A percentile compares a stretch with the other conserved stretches of the same genome.
Conservation (phyloP, 2,888 invertebrate genomes). For the Phorcus lineatus region DNA sequence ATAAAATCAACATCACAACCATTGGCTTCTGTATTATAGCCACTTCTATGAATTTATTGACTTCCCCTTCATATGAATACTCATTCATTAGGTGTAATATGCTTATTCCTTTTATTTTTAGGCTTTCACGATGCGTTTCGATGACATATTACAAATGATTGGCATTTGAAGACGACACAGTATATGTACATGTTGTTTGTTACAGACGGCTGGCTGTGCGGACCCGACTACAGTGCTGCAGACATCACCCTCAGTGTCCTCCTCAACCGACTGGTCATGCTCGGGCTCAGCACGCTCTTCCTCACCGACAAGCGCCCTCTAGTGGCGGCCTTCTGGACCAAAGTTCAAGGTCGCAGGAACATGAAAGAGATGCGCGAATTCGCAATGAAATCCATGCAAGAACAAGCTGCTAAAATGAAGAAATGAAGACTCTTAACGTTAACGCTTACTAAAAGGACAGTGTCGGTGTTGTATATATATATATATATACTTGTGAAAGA, state of each 20-base stretch:
- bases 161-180: too few relatives aligned
- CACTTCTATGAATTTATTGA: too few relatives aligned
- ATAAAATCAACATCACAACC: too few relatives aligned
- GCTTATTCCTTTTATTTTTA: too few relatives aligned
- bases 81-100: too few relatives aligned
- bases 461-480: too few relatives aligned
- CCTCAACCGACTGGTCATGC: constrained; percentile 44
- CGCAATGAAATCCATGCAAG: neutral
- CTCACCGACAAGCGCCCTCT: constrained; percentile 50
- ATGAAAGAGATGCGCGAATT: neutral
- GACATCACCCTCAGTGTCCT: constrained; percentile 55
- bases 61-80: too few relatives aligned
- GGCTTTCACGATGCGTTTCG: too few relatives aligned
- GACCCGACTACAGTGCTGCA: constrained; percentile 56
- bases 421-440: neutral
- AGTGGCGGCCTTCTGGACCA: constrained; percentile 44
- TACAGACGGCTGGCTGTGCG: constrained; percentile 55
- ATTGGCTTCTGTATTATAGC: too few relatives aligned
- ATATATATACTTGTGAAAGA: too few relatives aligned
- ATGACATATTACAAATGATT: too few relatives aligned
- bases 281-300: constrained; percentile 50
- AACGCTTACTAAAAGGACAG: too few relatives aligned
- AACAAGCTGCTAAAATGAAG: neutral
- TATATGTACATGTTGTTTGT: neutral
- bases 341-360: constrained; percentile 29